Evolutionary conservation across 2,888 invertebrate genomes (phyloP).

Genomic region (Drosophila leonis): DNA sequence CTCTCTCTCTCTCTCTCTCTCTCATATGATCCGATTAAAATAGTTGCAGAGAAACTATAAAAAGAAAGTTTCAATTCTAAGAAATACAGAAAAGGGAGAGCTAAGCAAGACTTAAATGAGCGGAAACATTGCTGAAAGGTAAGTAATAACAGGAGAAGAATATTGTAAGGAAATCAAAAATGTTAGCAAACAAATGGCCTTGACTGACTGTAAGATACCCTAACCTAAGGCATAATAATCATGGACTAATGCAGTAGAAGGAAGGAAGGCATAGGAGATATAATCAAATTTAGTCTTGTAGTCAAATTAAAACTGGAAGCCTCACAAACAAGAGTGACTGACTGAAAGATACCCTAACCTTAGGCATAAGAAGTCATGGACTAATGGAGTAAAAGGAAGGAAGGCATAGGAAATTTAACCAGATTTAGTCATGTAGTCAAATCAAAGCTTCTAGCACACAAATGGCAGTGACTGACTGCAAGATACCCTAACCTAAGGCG

Average conservation of each 20-base stretch:
- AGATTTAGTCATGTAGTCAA: no score
- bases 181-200: no score
- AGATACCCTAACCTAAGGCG: not conserved
- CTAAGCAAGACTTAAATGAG: not conserved
- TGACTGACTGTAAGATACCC: not conserved
- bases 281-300: no score
- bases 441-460: no score
- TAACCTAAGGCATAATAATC: not conserved
- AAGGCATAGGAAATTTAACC: not conserved
- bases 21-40: conserved; percentile 26
- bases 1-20: not conserved
- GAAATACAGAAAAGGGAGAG: not conserved
- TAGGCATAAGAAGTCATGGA: not conserved
- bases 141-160: not conserved
- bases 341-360: not conserved
- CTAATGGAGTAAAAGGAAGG: not conserved
- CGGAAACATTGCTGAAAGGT: not conserved
- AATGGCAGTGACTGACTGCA: not conserved
- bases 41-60: not conserved
- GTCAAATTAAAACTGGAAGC: no score
- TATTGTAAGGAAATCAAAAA: no score
- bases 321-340: no score
- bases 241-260: not conserved
- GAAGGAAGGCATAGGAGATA: no score
- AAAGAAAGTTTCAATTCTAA: not conserved